These are phyloP conservation scores for Euproctis similis DNA, from an alignment of 2,888 invertebrate species.

Conservation along the genomic window DNA sequence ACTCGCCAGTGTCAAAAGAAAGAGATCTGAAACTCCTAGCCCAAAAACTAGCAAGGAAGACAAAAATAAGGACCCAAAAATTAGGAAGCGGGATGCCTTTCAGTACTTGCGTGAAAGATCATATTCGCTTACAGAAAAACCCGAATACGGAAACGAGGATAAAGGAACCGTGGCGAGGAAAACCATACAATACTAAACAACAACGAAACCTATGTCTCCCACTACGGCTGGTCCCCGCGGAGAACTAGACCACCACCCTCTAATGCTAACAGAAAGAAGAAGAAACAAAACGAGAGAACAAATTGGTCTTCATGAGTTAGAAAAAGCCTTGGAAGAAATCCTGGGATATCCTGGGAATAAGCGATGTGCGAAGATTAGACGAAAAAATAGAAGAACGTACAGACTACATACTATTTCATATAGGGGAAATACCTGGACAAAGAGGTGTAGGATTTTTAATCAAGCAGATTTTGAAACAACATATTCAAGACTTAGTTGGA, in stretches of 20 bases:
- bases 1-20: no score
- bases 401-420: not conserved
- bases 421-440: not conserved
- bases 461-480: not conserved
- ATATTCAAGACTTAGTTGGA: not conserved
- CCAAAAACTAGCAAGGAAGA: not conserved
- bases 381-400: not conserved
- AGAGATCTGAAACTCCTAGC: not conserved
- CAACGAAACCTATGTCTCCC: constrained; percentile 7
- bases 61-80: constrained; percentile 1
- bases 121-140: constrained; percentile 5
- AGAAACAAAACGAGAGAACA: not conserved
- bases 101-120: constrained; percentile 7
- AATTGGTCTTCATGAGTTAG: not conserved
- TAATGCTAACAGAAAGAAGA: constrained; percentile 4
- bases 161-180: constrained; percentile 1
- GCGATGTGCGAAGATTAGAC: constrained; percentile 2
- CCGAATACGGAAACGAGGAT: constrained; percentile 1
- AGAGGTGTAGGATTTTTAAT: not conserved
- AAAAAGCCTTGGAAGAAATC: constrained; percentile 55
- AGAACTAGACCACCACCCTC: constrained; percentile 8
- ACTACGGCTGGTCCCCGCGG: constrained; percentile 8
- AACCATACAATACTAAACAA: constrained; percentile 4
- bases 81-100: constrained; percentile 4
- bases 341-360: not conserved